phyloP scores from a whole-genome alignment of 1,140 invertebrate genomes.

The Macrobrachium rosenbergii region DNA sequence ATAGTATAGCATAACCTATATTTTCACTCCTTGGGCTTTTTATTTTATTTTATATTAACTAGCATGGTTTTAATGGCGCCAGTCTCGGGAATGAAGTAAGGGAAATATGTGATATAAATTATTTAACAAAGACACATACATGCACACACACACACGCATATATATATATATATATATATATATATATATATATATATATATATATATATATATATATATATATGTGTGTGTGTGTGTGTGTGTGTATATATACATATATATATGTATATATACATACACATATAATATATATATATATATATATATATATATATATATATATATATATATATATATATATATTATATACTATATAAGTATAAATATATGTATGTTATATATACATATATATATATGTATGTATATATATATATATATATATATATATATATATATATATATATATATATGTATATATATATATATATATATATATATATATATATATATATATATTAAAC shows the following conservation, averaged over 20 bases:
- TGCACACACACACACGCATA: slow-evolving; percentile 20
- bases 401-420: slow-evolving; percentile 40
- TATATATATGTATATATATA: slow-evolving; percentile 7
- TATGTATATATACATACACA: slow-evolving; percentile 24
- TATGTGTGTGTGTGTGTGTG: slow-evolving; percentile 18
- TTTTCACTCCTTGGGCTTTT: too few species aligned
- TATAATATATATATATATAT: too few species aligned
- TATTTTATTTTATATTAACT: too few species aligned
- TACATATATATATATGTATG: slow-evolving; percentile 37
- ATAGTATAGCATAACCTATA: too few species aligned
- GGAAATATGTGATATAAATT: too few species aligned
- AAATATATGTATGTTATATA: too few species aligned
- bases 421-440: slow-evolving; percentile 27
- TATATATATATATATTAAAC: too few species aligned
- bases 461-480: not conserved
- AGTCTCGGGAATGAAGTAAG: too few species aligned
- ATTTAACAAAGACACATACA: not conserved
- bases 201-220: slow-evolving; percentile 36
- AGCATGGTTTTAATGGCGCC: too few species aligned
- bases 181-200: not conserved
- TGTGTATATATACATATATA: slow-evolving; percentile 22
- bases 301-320: too few species aligned
- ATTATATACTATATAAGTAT: too few species aligned
- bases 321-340: too few species aligned
- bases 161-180: slow-evolving; percentile 17